phyloP scores from a whole-genome alignment of 1,140 invertebrate species.

The Microplitis mediator region DNA sequence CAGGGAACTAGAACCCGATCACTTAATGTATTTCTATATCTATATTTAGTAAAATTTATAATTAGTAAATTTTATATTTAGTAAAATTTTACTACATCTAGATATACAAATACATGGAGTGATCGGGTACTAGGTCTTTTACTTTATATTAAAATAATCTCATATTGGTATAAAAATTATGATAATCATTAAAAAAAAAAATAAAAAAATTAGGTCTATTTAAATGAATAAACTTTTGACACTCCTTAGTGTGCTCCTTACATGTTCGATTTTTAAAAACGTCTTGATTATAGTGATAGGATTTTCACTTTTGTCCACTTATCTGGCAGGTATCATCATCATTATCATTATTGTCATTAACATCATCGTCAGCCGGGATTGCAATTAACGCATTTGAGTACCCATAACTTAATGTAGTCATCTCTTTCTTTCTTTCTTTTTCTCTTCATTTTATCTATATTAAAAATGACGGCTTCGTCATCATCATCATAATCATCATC shows the following conservation, averaged over 20 bases:
- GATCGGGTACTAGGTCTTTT: no score
- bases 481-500: background rate
- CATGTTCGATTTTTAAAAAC: background rate
- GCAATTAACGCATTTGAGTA: slow-evolving; percentile 31
- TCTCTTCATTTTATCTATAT: background rate
- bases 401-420: background rate
- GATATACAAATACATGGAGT: no score
- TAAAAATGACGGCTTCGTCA: slow-evolving; percentile 19
- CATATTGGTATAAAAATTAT: no score
- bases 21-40: no score
- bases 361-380: slow-evolving; percentile 9
- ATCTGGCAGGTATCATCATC: slow-evolving; percentile 1
- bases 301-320: slow-evolving; percentile 28
- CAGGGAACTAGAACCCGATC: no score
- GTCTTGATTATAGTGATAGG: background rate
- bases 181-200: no score
- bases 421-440: background rate
- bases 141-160: no score
- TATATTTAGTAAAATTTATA: no score
- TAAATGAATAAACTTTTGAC: background rate
- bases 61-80: no score
- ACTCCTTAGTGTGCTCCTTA: background rate
- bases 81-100: no score
- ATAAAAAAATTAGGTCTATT: no score
- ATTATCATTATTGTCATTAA: no score